phyloP scores from a whole-genome alignment of 30 jellyfish, hydroid and myxozoan genomes.

The Aurelia aurita region DNA sequence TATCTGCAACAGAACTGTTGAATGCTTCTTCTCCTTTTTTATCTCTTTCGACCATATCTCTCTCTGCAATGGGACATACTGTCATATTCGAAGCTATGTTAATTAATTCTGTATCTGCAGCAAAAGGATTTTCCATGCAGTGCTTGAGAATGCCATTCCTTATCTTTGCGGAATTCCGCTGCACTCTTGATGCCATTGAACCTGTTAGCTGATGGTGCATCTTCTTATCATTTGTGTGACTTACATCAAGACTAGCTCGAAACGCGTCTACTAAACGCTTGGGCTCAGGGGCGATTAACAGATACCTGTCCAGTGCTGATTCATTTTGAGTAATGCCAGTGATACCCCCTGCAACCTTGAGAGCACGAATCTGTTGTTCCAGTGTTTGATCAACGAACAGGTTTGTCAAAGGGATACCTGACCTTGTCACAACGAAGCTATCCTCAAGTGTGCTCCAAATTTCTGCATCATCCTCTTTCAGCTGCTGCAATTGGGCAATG shows the following conservation, averaged over 20 bases:
- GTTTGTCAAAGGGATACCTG: constrained; percentile 38
- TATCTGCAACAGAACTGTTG: constrained; percentile 20
- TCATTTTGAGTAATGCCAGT: constrained; percentile 19
- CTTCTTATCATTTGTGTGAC: too few relatives aligned
- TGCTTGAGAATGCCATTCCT: too few relatives aligned
- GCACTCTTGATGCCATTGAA: too few relatives aligned
- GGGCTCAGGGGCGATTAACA: constrained; percentile 24
- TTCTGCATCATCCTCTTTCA: constrained; percentile 34
- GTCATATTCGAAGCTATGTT: background rate
- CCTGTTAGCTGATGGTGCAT: too few relatives aligned
- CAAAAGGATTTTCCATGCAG: too few relatives aligned
- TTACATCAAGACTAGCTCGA: background rate
- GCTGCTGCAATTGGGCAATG: constrained; percentile 19
- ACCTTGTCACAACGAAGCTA: constrained; percentile 6
- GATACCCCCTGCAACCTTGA: constrained; percentile 18
- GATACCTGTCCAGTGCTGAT: constrained; percentile 14
- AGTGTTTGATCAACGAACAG: too few relatives aligned
- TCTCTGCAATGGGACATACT: too few relatives aligned
- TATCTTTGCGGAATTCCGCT: too few relatives aligned
- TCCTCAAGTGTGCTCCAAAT: too few relatives aligned
- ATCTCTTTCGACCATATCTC: constrained; percentile 32
- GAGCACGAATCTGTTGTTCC: constrained; percentile 4
- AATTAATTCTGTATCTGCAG: too few relatives aligned
- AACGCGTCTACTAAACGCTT: constrained; percentile 11
- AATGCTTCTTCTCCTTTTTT: constrained; percentile 27